These are phyloP conservation scores for Clarias laeviceps DNA, from an alignment of 2,797 vertebrate genomes.

Conservation along the genomic window DNA sequence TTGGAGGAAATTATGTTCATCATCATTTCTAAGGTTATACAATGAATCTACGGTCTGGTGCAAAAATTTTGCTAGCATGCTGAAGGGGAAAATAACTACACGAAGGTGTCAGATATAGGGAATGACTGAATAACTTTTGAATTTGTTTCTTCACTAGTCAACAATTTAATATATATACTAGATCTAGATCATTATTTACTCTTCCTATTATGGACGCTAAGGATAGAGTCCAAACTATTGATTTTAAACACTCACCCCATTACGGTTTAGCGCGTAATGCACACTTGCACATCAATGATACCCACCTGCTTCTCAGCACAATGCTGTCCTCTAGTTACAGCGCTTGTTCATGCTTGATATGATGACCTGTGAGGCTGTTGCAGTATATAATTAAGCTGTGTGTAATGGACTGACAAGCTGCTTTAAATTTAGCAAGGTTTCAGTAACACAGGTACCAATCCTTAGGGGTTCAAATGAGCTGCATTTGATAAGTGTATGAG, in stretches of 20 bases:
- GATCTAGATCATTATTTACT: neutral
- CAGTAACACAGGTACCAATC: conserved; percentile 26
- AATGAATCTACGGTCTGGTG: neutral
- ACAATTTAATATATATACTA: neutral
- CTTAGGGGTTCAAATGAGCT: conserved; percentile 37
- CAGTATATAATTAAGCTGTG: conserved; percentile 25
- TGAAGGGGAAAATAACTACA: neutral
- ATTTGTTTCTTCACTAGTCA: neutral
- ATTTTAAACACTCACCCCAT: conserved; percentile 11
- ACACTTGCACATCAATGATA: conserved; percentile 11
- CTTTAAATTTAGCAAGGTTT: conserved; percentile 35
- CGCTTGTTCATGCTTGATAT: conserved; percentile 31
- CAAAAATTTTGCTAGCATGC: neutral
- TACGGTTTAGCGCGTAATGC: neutral
- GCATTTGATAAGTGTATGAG: conserved; percentile 22
- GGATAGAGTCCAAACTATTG: neutral
- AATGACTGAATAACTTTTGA: neutral
- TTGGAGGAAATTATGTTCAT: neutral
- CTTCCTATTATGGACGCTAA: neutral
- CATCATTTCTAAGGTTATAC: neutral
- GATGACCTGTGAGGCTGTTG: conserved; percentile 2
- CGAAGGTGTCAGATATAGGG: neutral
- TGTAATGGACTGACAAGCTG: conserved; percentile 17
- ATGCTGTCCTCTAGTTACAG: conserved; percentile 21
- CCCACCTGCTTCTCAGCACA: neutral